Evolutionary conservation across 2,113 vertebrate species (phyloP), one percentile per base, ranked within the genome.

Genomic region (Tiliqua scincoides): DNA sequence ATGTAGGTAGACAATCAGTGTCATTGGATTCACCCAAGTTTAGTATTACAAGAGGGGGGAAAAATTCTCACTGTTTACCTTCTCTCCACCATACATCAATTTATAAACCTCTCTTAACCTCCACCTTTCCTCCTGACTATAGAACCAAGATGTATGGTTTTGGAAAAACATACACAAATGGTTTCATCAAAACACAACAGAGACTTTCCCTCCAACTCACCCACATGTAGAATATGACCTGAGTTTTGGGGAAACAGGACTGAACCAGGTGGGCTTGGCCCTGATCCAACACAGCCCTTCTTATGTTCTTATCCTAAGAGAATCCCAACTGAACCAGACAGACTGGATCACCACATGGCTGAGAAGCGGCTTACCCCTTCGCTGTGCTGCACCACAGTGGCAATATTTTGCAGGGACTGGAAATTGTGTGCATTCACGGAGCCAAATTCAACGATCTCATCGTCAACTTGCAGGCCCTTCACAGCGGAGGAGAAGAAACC

Each of bases 391-490:
- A 99, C 98, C 86, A 99, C 98, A 0, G 92, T 96, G 75, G 97
- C 97, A 0, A 99, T 97, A 73, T 99, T 98, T 85, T 98, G 98
- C 72, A 99, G 96, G 17, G 95, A 98, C 94, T 97, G 97, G 95
- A 99, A 99, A 95, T 99, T 99, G 20, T 85, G 95, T 0, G 93
- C 72, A 11, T 98, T 99, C 25, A 99, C 97, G 8, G 98, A 99
- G 82, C 99, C 99, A 87, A 99, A 99, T 92, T 97, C 97, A 62
- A 98, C 94, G 14, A 99, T 96, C 95, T 98, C 97, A 57, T 99
- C 99, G 20, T 97, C 97, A 0, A 97, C 95, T 82, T 95, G 95
- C 88, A 99, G 95, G 1, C 98, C 99, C 99, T 99, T 80, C 8
- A 78, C 35, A 54, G 35, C n/a, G 86, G 68, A 81, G 32, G 68